Base-by-base conservation (phyloP, 2,888 invertebrate species). In the Caenorhabditis sulstoni region DNA sequence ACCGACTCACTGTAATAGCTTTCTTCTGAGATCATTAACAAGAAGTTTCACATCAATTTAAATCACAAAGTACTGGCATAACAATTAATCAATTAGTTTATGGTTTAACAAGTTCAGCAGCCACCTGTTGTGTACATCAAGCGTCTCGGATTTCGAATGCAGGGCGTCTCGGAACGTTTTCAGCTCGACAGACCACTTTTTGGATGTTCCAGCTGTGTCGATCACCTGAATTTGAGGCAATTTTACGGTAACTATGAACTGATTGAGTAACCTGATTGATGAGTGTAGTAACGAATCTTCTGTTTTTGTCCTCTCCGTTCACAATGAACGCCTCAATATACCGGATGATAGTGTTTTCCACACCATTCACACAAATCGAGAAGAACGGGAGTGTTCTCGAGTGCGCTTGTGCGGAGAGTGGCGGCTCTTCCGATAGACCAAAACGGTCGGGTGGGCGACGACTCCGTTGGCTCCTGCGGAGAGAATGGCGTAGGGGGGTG, bases 341-440 rank as follows among this genome's bases (percentile, higher is more conserved):
- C 11, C 57, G 45, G 12, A 9, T 29, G 1, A 71, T 47, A 14
- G 71, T 71, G 23, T 49, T 57, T 37, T 71, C 71, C 0, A 71
- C 64, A 22, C 71, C 71, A 22, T 71, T 55, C 3, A 71, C 64
- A 20, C 71, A 71, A 44, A 71, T 71, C 20, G 71, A 71, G 12
- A 71, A 71, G 23, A 71, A 71, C 23, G 71, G 71, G 5, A 71
- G 57, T 0, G 71, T 71, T 49, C 71, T 18, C 3, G 71, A 14
- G 18, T n/a, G n/a, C n/a, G n/a, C n/a, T n/a, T n/a, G n/a, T n/a
- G n/a, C n/a, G n/a, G n/a, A n/a, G n/a, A n/a, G n/a, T n/a, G n/a
- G n/a, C n/a, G n/a, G n/a, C n/a, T n/a, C n/a, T n/a, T n/a, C n/a
- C n/a, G n/a, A n/a, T n/a, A n/a, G n/a, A n/a, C n/a, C n/a, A n/a